phyloP scores from a whole-genome alignment of 2,797 vertebrate genomes.

The Muscicapa striata region DNA sequence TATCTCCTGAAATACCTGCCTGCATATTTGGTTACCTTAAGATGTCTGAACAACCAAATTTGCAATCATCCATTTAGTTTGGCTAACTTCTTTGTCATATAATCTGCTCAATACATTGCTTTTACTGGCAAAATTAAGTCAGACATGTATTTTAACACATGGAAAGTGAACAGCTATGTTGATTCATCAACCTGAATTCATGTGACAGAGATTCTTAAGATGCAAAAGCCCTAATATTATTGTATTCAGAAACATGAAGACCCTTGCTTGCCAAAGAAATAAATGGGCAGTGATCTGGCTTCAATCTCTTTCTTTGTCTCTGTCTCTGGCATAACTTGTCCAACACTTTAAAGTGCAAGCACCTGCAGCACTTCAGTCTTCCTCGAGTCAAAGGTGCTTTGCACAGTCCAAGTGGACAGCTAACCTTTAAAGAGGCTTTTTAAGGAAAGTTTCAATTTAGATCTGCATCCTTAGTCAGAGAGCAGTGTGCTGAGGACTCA shows the following conservation, averaged over 20 bases:
- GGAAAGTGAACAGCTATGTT: background rate
- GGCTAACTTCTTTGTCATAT: background rate
- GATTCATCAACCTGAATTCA: slow-evolving; percentile 31
- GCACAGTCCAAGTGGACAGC: background rate
- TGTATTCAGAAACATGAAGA: background rate
- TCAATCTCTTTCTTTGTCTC: background rate
- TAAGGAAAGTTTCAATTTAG: background rate
- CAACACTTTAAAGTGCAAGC: background rate
- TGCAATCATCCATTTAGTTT: background rate
- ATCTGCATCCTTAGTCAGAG: slow-evolving; percentile 12
- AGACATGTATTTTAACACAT: background rate
- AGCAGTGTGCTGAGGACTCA: background rate
- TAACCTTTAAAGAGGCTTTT: background rate
- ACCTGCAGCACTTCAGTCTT: background rate
- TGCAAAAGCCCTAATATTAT: background rate
- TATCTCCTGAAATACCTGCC: background rate
- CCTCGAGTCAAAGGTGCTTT: background rate
- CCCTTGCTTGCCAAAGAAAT: background rate
- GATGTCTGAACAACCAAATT: background rate
- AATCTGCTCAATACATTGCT: background rate
- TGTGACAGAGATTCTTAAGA: background rate
- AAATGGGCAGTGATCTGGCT: background rate
- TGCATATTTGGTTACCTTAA: background rate
- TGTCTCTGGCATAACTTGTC: background rate
- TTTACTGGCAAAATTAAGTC: background rate